Evolutionary conservation across 2,113 vertebrate species (phyloP).

Genomic region (Hirundichthys speculiger): DNA sequence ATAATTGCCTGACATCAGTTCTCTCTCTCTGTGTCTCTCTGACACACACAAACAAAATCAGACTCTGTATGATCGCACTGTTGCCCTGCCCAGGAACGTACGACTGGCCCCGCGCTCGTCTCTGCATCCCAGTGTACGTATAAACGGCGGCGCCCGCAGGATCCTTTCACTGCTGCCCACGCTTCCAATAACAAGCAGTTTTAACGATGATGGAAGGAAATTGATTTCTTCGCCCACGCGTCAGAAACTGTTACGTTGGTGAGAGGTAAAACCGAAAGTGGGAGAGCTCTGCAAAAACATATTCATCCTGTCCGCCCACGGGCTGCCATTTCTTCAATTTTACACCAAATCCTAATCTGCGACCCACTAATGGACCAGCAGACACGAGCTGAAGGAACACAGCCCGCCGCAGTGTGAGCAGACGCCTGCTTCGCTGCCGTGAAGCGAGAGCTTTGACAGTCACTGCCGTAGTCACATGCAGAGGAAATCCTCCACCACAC

Average conservation of each 20-base stretch:
- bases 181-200: conserved; percentile 1
- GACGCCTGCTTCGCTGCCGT: too few relatives aligned
- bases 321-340: too few relatives aligned
- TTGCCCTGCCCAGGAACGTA: conserved; percentile 50
- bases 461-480: too few relatives aligned
- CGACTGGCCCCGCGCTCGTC: conserved; percentile 31
- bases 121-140: conserved; percentile 13
- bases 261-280: conserved; percentile 21
- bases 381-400: not conserved
- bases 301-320: too few relatives aligned
- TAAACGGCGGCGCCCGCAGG: conserved; percentile 3
- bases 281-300: not conserved
- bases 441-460: too few relatives aligned
- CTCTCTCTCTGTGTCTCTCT: not conserved
- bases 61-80: conserved; percentile 56
- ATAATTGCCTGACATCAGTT: conserved; percentile 57
- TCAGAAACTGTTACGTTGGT: conserved; percentile 25
- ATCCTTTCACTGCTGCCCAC: not conserved
- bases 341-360: too few relatives aligned
- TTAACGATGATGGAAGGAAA: conserved; percentile 22
- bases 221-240: conserved; percentile 19
- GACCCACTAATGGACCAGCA: not conserved
- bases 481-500: not conserved
- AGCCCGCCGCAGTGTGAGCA: too few relatives aligned
- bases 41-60: conserved; percentile 26